Evolutionary conservation across 2,888 invertebrate genomes (phyloP), one percentile per base, ranked within the genome.

Genomic region (Hypsopygia costalis): DNA sequence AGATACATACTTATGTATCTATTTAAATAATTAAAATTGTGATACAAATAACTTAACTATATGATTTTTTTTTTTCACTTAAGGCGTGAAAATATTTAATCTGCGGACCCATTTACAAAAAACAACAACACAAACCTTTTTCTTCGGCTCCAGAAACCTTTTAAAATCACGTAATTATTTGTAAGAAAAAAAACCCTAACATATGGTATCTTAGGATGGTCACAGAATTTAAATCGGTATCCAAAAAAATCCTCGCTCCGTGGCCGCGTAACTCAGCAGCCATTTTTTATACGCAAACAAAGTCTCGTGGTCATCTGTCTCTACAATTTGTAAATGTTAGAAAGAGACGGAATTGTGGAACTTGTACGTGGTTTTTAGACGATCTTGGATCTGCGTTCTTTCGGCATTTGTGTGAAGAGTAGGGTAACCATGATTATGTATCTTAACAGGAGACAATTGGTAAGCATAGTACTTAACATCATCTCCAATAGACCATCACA

Each of bases 211-310:
- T 16, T 16, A 16, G 16, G 16, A 29, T 10, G n/a, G 29, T n/a
- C n/a, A 29, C 29, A 29, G 11, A 29, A 29, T 43, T 47, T 43
- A 42, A 40, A 34, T 21, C 37, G 39, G 39, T 41, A 33, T 41
- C 32, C 16, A 41, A 31, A 25, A 29, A 42, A 36, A 16, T 11
- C 31, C 9, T 28, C 12, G 29, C 37, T 16, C 8, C 11, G 16
- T 6, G 38, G 22, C 12, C 32, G 38, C 33, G 38, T 33, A 39
- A 33, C 32, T 33, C 38, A 12, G 38, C 33, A 39, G 38, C 32
- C 16, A 27, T 38, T 25, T 39, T 32, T 28, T 27, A 27, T 32
- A 10, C 16, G 2, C 16, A 16, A 16, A 16, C 5, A 11, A 12
- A 31, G 29, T 11, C 31, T 11, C 31, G 31, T 27, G 22, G 10